phyloP scores from a whole-genome alignment of 1,140 invertebrate species.

The Heliconius melpomene region DNA sequence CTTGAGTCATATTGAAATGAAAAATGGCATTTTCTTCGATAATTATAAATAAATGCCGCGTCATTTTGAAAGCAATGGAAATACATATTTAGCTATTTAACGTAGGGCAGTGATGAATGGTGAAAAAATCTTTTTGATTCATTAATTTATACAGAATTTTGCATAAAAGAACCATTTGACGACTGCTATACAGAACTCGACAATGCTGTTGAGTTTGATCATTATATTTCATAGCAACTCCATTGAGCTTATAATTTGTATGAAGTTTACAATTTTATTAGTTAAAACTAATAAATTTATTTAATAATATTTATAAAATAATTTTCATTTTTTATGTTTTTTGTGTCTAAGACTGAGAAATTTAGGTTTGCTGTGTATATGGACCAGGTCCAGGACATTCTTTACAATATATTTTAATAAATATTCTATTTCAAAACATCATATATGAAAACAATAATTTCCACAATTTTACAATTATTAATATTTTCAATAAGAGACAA shows the following conservation, averaged over 20 bases:
- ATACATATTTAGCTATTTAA: constrained; percentile 15
- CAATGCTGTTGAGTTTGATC: not conserved
- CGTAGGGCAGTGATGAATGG: constrained; percentile 2
- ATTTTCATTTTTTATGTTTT: too few relatives aligned
- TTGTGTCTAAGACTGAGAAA: too few relatives aligned
- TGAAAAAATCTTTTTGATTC: constrained; percentile 5
- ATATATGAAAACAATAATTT: not conserved
- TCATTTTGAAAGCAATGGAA: constrained; percentile 17
- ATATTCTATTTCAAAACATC: not conserved
- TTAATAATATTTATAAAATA: not conserved
- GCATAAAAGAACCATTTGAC: not conserved
- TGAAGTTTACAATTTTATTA: constrained; percentile 14
- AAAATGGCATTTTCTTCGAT: not conserved
- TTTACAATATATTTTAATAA: not conserved
- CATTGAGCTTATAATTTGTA: constrained; percentile 8
- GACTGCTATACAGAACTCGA: constrained; percentile 6
- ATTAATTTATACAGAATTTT: constrained; percentile 2
- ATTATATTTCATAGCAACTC: constrained; percentile 4
- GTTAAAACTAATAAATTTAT: not conserved
- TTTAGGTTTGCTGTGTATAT: too few relatives aligned
- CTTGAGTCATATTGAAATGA: not conserved
- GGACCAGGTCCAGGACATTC: too few relatives aligned
- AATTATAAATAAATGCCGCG: not conserved
- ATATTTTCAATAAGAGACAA: not conserved
- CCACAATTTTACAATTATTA: not conserved